Percentiles rank a stretch among this genome's conserved stretches.
Evolutionary conservation across 2,888 invertebrate species (phyloP).

Genomic region (Calephelis perditalis): DNA sequence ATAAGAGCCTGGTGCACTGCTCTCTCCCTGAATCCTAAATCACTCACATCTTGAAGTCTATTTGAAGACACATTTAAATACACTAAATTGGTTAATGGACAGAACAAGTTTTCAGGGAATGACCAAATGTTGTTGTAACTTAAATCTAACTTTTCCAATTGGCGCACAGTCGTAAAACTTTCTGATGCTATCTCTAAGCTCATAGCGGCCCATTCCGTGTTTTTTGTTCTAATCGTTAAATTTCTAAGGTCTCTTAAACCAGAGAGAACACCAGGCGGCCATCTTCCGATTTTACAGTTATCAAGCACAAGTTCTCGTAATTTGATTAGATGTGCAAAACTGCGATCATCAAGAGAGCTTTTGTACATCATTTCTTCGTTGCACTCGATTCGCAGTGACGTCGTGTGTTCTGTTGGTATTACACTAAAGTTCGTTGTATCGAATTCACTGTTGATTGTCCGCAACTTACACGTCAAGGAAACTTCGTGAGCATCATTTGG

Average conservation of each 20-base stretch:
- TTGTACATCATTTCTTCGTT: conserved; percentile 88
- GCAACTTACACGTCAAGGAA: conserved; percentile 86
- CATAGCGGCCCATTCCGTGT: conserved; percentile 90
- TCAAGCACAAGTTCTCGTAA: conserved; percentile 89
- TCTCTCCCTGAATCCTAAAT: conserved; percentile 89
- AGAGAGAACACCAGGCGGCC: conserved; percentile 87
- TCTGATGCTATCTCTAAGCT: conserved; percentile 89
- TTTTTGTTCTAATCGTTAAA: conserved; percentile 90
- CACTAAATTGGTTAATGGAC: conserved; percentile 87
- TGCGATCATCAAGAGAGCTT: conserved; percentile 86
- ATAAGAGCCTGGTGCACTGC: conserved; percentile 81
- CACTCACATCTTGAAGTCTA: conserved; percentile 91
- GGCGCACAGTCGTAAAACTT: conserved; percentile 86
- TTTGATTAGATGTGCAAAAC: conserved; percentile 88
- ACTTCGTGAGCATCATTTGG: conserved; percentile 83
- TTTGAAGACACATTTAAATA: conserved; percentile 92
- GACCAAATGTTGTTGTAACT: conserved; percentile 95
- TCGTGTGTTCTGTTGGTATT: conserved; percentile 90
- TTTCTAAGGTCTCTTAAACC: conserved; percentile 90
- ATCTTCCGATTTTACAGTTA: conserved; percentile 91
- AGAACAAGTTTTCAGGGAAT: conserved; percentile 91
- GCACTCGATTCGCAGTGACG: conserved; percentile 87
- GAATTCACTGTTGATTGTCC: conserved; percentile 92
- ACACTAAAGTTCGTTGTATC: conserved; percentile 93
- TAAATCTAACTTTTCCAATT: conserved; percentile 90